These are phyloP conservation scores for Thrips palmi DNA, from an alignment of 1,140 invertebrate genomes.

Conservation along the genomic window DNA sequence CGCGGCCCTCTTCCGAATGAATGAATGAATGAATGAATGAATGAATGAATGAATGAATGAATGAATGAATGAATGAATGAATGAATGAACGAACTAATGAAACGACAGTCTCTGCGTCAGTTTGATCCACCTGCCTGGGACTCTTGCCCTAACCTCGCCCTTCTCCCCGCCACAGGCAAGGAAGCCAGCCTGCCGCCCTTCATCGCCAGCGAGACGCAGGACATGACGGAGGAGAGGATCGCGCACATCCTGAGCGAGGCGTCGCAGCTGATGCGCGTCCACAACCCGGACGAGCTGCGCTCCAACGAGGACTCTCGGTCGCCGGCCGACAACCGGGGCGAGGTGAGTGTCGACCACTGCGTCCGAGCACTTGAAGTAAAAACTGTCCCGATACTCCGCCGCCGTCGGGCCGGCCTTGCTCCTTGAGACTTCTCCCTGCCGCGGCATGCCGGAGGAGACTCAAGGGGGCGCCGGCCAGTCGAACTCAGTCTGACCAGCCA, in stretches of 20 bases:
- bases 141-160: slow-evolving; percentile 2
- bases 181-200: slow-evolving; percentile 56
- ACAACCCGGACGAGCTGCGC: slow-evolving; percentile 36
- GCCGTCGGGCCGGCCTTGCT: slow-evolving; percentile 15
- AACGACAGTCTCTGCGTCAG: neutral
- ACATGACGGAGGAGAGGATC: slow-evolving; percentile 80
- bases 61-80: neutral
- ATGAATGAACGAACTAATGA: slow-evolving; percentile 1
- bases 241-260: slow-evolving; percentile 87
- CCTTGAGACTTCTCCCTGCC: neutral
- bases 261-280: slow-evolving; percentile 39
- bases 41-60: slow-evolving; percentile 7
- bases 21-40: slow-evolving; percentile 1
- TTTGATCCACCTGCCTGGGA: neutral
- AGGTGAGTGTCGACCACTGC: slow-evolving; percentile 11
- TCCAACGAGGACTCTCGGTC: slow-evolving; percentile 68
- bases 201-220: slow-evolving; percentile 38
- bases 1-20: slow-evolving; percentile 4
- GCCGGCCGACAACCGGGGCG: slow-evolving; percentile 30
- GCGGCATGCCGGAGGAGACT: neutral
- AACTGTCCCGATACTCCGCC: slow-evolving; percentile 4
- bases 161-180: slow-evolving; percentile 41
- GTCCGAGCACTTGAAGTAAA: neutral
- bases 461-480: neutral
- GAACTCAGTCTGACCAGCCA: too few relatives aligned